phyloP scores from a whole-genome alignment of 2,888 invertebrate genomes.

The Melanostoma scalare region DNA sequence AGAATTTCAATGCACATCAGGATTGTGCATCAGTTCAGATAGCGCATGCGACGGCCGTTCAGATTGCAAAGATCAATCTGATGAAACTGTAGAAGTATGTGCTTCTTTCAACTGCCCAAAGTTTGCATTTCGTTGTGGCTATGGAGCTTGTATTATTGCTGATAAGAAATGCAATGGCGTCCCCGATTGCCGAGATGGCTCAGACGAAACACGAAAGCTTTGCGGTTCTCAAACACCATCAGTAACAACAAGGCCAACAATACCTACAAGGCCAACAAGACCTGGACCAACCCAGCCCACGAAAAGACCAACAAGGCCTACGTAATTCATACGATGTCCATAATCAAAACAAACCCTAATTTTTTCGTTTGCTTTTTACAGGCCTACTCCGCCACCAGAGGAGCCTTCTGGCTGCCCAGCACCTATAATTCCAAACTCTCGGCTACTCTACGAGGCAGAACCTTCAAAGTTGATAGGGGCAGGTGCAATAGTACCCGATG shows the following conservation, averaged over 20 bases:
- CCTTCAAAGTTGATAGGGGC: background rate
- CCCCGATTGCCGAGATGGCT: slow-evolving; percentile 76
- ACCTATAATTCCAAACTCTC: slow-evolving; percentile 25
- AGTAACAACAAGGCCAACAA: background rate
- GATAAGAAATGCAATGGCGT: slow-evolving; percentile 74
- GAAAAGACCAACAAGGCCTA: background rate
- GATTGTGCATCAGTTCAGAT: slow-evolving; percentile 73
- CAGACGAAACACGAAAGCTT: slow-evolving; percentile 75
- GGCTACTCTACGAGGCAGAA: slow-evolving; percentile 1
- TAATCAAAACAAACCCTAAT: background rate
- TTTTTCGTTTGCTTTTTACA: too few relatives aligned
- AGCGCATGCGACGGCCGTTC: slow-evolving; percentile 80
- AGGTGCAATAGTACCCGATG: slow-evolving; percentile 17
- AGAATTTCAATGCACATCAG: slow-evolving; percentile 69
- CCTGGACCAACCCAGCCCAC: background rate
- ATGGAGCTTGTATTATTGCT: slow-evolving; percentile 76
- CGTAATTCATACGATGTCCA: background rate
- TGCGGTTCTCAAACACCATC: slow-evolving; percentile 60
- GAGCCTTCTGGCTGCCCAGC: slow-evolving; percentile 17
- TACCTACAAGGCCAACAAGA: background rate
- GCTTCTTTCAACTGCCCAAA: slow-evolving; percentile 70
- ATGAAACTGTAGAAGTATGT: slow-evolving; percentile 75
- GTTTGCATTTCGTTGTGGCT: slow-evolving; percentile 77
- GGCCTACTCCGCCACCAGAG: background rate
- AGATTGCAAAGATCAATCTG: slow-evolving; percentile 75